Conservation (phyloP, 2,113 vertebrate genomes). For the Poeciliopsis retropinna region DNA sequence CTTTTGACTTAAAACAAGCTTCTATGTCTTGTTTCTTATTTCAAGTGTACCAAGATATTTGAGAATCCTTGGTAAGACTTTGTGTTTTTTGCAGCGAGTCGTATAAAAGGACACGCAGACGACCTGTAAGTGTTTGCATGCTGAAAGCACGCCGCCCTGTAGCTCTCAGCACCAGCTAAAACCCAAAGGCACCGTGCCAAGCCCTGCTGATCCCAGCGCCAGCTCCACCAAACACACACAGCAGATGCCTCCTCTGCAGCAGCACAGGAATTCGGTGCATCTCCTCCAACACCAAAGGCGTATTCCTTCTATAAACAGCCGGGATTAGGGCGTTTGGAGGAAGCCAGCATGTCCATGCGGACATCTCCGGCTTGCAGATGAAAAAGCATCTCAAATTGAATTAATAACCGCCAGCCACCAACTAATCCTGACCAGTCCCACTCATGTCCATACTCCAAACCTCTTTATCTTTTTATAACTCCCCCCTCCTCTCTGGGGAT, state of each 20-base stretch:
- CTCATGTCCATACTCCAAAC: slow-evolving; percentile 44
- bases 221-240: slow-evolving; percentile 66
- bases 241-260: slow-evolving; percentile 74
- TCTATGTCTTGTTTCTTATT: too few relatives aligned
- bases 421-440: slow-evolving; percentile 71
- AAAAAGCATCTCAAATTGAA: slow-evolving; percentile 79
- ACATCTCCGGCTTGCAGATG: slow-evolving; percentile 67
- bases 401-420: slow-evolving; percentile 75
- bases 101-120: slow-evolving; percentile 17
- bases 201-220: slow-evolving; percentile 66
- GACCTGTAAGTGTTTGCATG: slow-evolving; percentile 36
- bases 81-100: too few relatives aligned
- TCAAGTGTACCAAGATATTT: too few relatives aligned
- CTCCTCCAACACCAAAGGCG: slow-evolving; percentile 73
- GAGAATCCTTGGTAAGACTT: too few relatives aligned
- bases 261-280: slow-evolving; percentile 69
- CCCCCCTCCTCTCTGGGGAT: slow-evolving; percentile 49
- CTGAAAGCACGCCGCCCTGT: slow-evolving; percentile 48
- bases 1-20: too few relatives aligned
- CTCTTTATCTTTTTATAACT: slow-evolving; percentile 72
- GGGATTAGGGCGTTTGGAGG: slow-evolving; percentile 71
- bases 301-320: slow-evolving; percentile 73
- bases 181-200: slow-evolving; percentile 64
- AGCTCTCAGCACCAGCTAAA: slow-evolving; percentile 70
- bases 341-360: slow-evolving; percentile 67